Percentiles rank a stretch among this genome's conserved stretches.
Evolutionary conservation across 2,888 invertebrate species (phyloP).

Genomic region (Drosophila multiciliata): DNA sequence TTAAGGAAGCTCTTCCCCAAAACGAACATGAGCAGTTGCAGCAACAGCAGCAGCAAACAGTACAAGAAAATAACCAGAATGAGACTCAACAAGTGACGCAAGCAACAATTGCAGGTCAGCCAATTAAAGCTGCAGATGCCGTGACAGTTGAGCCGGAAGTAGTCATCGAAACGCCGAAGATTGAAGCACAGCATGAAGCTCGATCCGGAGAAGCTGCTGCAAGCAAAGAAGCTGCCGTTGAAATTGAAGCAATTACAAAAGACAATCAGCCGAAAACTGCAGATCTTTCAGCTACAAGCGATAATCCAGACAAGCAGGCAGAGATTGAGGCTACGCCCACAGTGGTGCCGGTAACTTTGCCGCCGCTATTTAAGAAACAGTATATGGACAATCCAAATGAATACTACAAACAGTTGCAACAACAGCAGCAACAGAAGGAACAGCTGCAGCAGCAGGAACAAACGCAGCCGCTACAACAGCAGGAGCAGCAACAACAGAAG

Average conservation of each 20-base stretch:
- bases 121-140: not conserved
- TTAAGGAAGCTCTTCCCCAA: not conserved
- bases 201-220: not conserved
- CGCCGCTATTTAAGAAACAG: conserved; percentile 58
- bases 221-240: not conserved
- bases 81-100: not conserved
- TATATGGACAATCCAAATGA: conserved; percentile 58
- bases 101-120: not conserved
- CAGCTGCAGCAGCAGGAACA: not conserved
- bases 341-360: conserved; percentile 31
- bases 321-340: conserved; percentile 6
- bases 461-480: not conserved
- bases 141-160: not conserved
- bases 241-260: not conserved
- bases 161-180: not conserved
- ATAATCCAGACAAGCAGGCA: not conserved
- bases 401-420: conserved; percentile 56
- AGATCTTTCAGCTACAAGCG: not conserved
- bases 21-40: not conserved
- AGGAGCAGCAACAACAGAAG: not conserved
- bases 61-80: not conserved
- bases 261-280: not conserved
- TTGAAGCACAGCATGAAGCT: not conserved
- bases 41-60: not conserved
- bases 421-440: conserved; percentile 34